A percentile compares a stretch with the other conserved stretches of the same genome.
Evolutionary conservation across 2,888 invertebrate genomes (phyloP).

Genomic region (Acanthopleura granulata): DNA sequence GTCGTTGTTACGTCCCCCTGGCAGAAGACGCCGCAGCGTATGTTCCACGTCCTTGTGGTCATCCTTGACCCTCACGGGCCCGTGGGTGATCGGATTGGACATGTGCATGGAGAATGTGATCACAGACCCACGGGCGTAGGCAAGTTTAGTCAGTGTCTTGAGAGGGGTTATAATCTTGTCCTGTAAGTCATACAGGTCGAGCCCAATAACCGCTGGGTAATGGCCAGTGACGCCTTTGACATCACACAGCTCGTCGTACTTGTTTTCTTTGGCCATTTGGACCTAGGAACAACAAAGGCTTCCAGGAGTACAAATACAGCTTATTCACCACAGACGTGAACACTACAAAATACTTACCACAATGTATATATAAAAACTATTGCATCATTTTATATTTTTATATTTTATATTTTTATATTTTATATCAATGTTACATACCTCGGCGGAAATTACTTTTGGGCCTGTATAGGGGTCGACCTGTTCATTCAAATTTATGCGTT

Average conservation of each 20-base stretch:
- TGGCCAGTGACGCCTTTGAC: conserved; percentile 32
- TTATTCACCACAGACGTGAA: too few relatives aligned
- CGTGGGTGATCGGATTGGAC: conserved; percentile 31
- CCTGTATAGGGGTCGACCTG: too few relatives aligned
- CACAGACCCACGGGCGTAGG: conserved; percentile 25
- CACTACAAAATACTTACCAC: too few relatives aligned
- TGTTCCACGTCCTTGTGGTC: conserved; percentile 26
- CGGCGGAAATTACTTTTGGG: too few relatives aligned
- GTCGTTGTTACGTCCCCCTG: conserved; percentile 27
- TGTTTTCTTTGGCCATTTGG: conserved; percentile 21
- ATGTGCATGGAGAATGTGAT: conserved; percentile 32
- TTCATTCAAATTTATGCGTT: too few relatives aligned
- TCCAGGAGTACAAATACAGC: too few relatives aligned
- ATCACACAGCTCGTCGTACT: conserved; percentile 33
- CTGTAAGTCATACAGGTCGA: conserved; percentile 27
- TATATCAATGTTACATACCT: too few relatives aligned
- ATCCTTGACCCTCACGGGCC: conserved; percentile 22
- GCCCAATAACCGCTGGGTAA: conserved; percentile 33
- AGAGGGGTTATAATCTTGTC: conserved; percentile 15
- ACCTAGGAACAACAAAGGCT: conserved; percentile 16
- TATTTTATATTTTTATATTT: too few relatives aligned
- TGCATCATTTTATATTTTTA: too few relatives aligned
- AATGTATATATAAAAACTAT: too few relatives aligned
- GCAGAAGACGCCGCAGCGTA: conserved; percentile 26
- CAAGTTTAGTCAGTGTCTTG: conserved; percentile 24